Percentiles rank a stretch among this genome's conserved stretches.
These are phyloP conservation scores for Babyrousa celebensis DNA, from an alignment of 2,797 vertebrate genomes.

Conservation along the genomic window DNA sequence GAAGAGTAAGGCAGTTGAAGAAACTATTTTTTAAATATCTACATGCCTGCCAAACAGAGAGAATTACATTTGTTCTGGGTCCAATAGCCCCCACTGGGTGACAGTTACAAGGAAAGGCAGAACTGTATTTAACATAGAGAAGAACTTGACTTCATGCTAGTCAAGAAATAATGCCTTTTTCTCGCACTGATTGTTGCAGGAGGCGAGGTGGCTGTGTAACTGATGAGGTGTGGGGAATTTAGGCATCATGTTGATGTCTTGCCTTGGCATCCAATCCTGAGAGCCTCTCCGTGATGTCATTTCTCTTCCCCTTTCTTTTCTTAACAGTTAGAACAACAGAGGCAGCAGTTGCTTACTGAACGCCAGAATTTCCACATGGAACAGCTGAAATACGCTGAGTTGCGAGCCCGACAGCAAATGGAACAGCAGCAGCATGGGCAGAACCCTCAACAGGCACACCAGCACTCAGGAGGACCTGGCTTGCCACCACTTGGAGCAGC, in stretches of 20 bases:
- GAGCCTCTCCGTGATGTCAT: not conserved
- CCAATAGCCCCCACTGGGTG: not conserved
- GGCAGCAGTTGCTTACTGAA: conserved; percentile 98
- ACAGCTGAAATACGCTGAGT: conserved; percentile 98
- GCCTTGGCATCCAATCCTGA: not conserved
- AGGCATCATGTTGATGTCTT: not conserved
- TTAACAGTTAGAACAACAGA: conserved; percentile 96
- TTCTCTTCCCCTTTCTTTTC: not conserved
- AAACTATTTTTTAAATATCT: not conserved
- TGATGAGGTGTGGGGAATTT: not conserved
- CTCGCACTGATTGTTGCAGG: not conserved
- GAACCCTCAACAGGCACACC: conserved; percentile 89
- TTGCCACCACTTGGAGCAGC: conserved; percentile 89
- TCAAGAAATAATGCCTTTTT: not conserved
- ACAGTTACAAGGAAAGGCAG: not conserved
- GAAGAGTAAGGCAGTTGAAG: not conserved
- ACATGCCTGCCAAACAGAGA: not conserved
- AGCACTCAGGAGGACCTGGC: conserved; percentile 89
- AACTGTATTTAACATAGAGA: not conserved
- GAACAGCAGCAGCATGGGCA: conserved; percentile 95
- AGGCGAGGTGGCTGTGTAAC: not conserved
- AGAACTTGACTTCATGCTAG: not conserved
- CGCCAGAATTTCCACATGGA: conserved; percentile 99
- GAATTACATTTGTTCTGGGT: not conserved
- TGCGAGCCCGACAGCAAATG: conserved; percentile 98